Base-by-base conservation (phyloP, 2,888 invertebrate species). In the Heterodera filipjevi region DNA sequence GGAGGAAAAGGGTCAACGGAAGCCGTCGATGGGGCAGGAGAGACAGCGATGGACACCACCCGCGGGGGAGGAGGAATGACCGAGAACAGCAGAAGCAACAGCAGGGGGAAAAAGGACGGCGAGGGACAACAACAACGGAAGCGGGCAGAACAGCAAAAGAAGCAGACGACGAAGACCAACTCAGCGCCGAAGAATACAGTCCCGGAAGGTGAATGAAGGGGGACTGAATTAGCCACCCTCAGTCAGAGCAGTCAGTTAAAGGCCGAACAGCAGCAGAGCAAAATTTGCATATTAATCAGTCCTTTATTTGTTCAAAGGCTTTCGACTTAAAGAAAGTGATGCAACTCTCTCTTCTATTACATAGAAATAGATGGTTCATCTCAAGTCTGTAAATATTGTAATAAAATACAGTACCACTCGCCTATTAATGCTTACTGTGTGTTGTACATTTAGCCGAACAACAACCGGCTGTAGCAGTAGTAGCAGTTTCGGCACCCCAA, bases 91-190 rank as follows among this genome's bases (percentile, higher is more conserved):
- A 46, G 46, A 49, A 53, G 22, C 19, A 19, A 14, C 3, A 27
- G n/a, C 59, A 53, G 49, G 39, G 59, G 71, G 49, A 33, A 16
- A 22, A 39, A 72, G 59, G 59, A 22, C 44, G 72, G 72, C 39
- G 74, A 53, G 74, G 30, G 16, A 59, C 39, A 27, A 74, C 35
- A 10, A n/a, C 32, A 3, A 19, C 30, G 59, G 32, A 59, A 59
- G 44, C 59, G 27, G 74, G n/a, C 59, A 74, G 32, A 44, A 16
- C 12, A 27, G 64, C 49, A 49, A 49, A 14, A 49, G 49, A 49
- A 5, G 46, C 46, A 19, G 46, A 49, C 19, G 27, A 66, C n/a
- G 66, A 22, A 19, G 32, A 10, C 66, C 2, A 27, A 66, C 27
- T 14, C 27, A n/a, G 19, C 66, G 12, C 19, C 27, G 32, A 49